Evolutionary conservation across 2,797 vertebrate genomes (phyloP), one percentile per base, ranked within the genome.

Genomic region (Etheostoma nigrum): DNA sequence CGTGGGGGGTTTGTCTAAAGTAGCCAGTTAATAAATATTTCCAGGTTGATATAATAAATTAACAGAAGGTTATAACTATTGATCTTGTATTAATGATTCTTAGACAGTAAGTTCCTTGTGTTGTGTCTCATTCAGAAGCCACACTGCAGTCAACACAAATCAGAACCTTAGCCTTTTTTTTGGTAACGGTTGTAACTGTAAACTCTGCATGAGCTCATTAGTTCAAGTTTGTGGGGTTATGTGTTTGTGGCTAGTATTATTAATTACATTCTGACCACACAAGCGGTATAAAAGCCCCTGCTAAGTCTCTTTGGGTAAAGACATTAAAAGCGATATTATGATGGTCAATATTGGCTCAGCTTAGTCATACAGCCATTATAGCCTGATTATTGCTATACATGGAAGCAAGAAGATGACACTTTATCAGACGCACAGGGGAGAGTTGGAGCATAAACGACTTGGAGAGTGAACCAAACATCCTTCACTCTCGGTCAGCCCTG

Each of bases 311-410:
- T 12, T 61, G n/a, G 19, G 52, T 62, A 45, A 69, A 54, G 52
- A 30, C 25, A 74, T 74, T 30, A 74, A 75, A 72, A 47, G 30
- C 27, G 16, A 81, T 33, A 30, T 63, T 53, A 25, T 23, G 48
- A 74, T 72, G 47, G 67, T 57, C 58, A 76, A 1, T 86, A 68
- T 68, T 69, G 63, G n/a, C 68, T 85, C 65, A 25, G 47, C 51
- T 79, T 18, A 60, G 53, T 65, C 69, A 77, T 52, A 54, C 30
- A 72, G 60, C 57, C 23, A 60, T 79, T 81, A 79, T 13, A 51
- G 42, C 54, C 36, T 67, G 48, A 5, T 42, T 74, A 27, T 73
- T 65, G 66, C 68, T 58, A 60, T 57, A 63, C 33, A 36, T 40
- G 36, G 48, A 78, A 19, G 44, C 44, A 44, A 23, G 15, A 52